A percentile compares a stretch with the other conserved stretches of the same genome.
These are phyloP conservation scores for Pyrocephalus nanus DNA, from an alignment of 2,797 vertebrate genomes.

Conservation along the genomic window DNA sequence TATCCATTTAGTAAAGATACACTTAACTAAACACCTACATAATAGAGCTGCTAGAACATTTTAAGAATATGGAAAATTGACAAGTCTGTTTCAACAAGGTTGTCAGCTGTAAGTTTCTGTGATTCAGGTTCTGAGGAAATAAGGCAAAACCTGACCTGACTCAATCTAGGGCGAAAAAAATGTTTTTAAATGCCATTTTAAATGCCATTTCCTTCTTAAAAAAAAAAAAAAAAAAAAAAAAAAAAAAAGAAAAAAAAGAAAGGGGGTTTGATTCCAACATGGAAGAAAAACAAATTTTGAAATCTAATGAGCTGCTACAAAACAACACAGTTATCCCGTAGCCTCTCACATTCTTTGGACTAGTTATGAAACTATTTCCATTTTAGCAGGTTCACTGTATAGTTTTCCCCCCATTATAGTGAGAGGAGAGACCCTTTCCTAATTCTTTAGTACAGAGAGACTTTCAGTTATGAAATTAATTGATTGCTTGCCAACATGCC, in stretches of 20 bases:
- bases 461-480: slow-evolving; percentile 51
- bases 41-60: neutral
- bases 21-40: neutral
- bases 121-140: neutral
- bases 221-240: neutral
- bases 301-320: neutral
- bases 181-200: neutral
- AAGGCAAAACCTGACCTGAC: neutral
- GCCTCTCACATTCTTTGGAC: neutral
- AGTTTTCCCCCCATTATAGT: neutral
- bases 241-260: no score
- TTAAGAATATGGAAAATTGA: neutral
- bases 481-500: slow-evolving; percentile 19
- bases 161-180: neutral
- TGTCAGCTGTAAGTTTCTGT: neutral
- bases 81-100: neutral
- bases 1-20: neutral
- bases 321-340: neutral
- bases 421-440: neutral
- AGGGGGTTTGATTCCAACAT: neutral
- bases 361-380: neutral
- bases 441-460: neutral
- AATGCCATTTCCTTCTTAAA: neutral
- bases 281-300: neutral
- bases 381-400: neutral